A percentile compares a stretch with the other conserved stretches of the same genome.
Conservation (phyloP, 2,888 invertebrate genomes). For the Lamproptera curius region DNA sequence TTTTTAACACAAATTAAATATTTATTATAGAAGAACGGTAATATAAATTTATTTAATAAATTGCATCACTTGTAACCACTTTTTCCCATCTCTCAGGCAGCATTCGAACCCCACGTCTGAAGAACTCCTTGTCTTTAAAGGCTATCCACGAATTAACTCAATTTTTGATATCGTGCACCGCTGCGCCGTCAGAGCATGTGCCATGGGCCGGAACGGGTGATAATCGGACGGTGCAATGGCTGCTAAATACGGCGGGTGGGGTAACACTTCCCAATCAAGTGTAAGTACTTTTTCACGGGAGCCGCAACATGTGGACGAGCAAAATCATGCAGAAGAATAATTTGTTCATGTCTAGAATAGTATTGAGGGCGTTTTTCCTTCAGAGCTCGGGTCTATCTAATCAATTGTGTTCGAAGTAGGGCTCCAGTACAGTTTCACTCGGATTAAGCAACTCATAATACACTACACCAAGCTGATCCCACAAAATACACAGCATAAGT, state of each 20-base stretch:
- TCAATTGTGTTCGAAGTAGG: constrained; percentile 23
- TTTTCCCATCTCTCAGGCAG: not conserved
- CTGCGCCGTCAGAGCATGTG: not conserved
- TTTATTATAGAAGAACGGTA: no score
- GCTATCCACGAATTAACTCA: no score
- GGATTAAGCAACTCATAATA: no score
- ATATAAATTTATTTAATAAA: no score
- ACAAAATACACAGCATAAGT: no score
- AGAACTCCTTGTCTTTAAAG: no score
- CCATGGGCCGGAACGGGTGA: not conserved
- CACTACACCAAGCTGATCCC: no score
- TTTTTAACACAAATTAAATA: no score
- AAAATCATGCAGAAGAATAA: constrained; percentile 25
- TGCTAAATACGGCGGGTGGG: not conserved
- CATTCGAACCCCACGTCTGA: not conserved
- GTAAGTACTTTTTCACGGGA: constrained; percentile 20
- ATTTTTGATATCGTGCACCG: not conserved
- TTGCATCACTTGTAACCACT: not conserved
- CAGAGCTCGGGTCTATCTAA: constrained; percentile 22
- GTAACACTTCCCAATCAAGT: not conserved
- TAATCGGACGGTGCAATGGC: not conserved
- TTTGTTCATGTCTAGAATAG: constrained; percentile 21
- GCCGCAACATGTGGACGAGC: constrained; percentile 22
- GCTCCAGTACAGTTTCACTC: constrained; percentile 12
- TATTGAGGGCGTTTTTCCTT: constrained; percentile 24